Evolutionary conservation across 2,113 vertebrate genomes (phyloP).

Genomic region (Psittacus erithacus): DNA sequence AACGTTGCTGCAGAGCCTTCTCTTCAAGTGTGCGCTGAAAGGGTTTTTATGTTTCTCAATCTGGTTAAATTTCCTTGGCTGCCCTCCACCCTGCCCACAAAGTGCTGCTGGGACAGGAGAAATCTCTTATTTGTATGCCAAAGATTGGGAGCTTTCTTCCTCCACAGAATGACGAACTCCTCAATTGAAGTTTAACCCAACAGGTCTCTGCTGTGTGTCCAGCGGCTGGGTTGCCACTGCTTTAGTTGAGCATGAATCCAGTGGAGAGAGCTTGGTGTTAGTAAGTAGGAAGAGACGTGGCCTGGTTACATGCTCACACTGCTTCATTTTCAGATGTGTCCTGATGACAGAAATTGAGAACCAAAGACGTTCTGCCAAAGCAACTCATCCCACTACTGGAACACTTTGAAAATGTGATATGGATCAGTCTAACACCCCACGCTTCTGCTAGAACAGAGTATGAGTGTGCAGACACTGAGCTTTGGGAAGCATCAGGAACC

Average conservation of each 20-base stretch:
- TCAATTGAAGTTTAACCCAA: background rate
- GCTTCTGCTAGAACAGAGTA: background rate
- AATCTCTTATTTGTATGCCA: background rate
- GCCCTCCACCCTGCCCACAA: background rate
- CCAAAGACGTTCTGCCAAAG: background rate
- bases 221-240: background rate
- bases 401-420: background rate
- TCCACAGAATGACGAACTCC: background rate
- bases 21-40: background rate
- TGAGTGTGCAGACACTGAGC: slow-evolving; percentile 1
- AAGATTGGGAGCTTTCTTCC: background rate
- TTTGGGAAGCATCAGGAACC: background rate
- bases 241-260: background rate
- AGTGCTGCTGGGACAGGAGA: background rate
- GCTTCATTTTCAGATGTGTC: background rate
- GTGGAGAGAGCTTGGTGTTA: background rate
- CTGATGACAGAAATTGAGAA: background rate
- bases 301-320: background rate
- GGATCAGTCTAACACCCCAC: background rate
- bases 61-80: background rate
- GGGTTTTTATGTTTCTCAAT: background rate
- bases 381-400: background rate
- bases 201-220: background rate
- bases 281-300: background rate
- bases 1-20: background rate